phyloP scores from a whole-genome alignment of 2,888 invertebrate genomes.

The Drosophila sordidula region DNA sequence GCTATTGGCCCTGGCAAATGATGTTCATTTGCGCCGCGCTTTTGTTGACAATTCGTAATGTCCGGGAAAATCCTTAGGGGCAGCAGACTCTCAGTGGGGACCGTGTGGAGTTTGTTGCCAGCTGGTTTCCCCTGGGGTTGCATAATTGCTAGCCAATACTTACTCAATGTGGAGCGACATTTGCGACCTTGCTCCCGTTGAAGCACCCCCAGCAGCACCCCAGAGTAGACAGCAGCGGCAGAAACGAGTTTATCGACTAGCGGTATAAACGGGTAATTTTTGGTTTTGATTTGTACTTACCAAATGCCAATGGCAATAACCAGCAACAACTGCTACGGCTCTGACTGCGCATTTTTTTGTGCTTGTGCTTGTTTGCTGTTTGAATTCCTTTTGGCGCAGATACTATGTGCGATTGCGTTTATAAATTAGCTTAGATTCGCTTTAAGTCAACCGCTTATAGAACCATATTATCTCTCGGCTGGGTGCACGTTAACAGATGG shows the following conservation, averaged over 20 bases:
- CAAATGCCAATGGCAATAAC: conserved; percentile 75
- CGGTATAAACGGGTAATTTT: conserved; percentile 48
- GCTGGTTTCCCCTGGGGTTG: conserved; percentile 34
- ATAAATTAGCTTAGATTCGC: conserved; percentile 29
- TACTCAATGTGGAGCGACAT: conserved; percentile 34
- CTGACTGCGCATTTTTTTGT: conserved; percentile 48
- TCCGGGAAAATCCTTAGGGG: conserved; percentile 17
- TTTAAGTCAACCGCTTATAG: conserved; percentile 24
- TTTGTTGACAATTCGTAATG: conserved; percentile 56
- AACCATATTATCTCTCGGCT: conserved; percentile 47
- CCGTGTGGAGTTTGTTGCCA: conserved; percentile 6
- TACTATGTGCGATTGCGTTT: conserved; percentile 3
- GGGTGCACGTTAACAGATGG: conserved; percentile 16
- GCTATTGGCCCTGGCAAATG: conserved; percentile 32
- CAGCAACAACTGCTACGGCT: conserved; percentile 49
- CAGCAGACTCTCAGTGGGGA: neutral
- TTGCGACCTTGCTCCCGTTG: conserved; percentile 74
- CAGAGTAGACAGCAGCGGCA: conserved; percentile 2
- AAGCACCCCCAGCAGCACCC: conserved; percentile 46
- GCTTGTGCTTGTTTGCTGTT: conserved; percentile 6
- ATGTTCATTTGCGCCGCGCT: conserved; percentile 23
- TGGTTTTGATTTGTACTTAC: conserved; percentile 65
- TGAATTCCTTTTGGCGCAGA: conserved; percentile 37
- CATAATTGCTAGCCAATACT: conserved; percentile 58
- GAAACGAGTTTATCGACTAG: conserved; percentile 43